Evolutionary conservation across 2,888 invertebrate genomes (phyloP).

Genomic region (Lysandra bellargus): DNA sequence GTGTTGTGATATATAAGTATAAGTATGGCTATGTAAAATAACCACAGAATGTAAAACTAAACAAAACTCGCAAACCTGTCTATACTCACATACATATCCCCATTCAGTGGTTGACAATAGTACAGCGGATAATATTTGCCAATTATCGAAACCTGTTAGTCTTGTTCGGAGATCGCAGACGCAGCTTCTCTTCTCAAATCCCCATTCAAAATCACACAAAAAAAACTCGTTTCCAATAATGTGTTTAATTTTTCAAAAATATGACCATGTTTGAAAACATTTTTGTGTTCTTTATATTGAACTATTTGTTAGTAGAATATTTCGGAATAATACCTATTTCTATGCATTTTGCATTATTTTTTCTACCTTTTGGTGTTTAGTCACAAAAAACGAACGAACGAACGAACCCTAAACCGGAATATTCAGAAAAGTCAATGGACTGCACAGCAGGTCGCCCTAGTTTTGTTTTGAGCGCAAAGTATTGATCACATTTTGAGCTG

Average conservation of each 20-base stretch:
- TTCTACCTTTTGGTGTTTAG: not conserved
- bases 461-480: not conserved
- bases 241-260: slow-evolving; percentile 10
- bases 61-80: not conserved
- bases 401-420: not conserved
- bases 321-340: not conserved
- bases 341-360: not conserved
- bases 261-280: not conserved
- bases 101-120: slow-evolving; percentile 35
- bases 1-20: not conserved
- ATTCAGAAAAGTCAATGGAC: not conserved
- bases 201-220: slow-evolving; percentile 9
- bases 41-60: not conserved
- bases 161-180: slow-evolving; percentile 14
- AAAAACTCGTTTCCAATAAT: not conserved
- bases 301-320: not conserved
- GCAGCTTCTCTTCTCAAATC: slow-evolving; percentile 12
- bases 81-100: slow-evolving; percentile 36
- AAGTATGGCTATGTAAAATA: not conserved
- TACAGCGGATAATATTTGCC: slow-evolving; percentile 40
- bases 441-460: not conserved
- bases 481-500: not conserved
- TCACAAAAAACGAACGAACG: not conserved
- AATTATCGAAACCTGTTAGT: slow-evolving; percentile 31
- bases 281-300: not conserved